Evolutionary conservation across 2,113 vertebrate genomes (phyloP).

Genomic region (Heterotis niloticus): DNA sequence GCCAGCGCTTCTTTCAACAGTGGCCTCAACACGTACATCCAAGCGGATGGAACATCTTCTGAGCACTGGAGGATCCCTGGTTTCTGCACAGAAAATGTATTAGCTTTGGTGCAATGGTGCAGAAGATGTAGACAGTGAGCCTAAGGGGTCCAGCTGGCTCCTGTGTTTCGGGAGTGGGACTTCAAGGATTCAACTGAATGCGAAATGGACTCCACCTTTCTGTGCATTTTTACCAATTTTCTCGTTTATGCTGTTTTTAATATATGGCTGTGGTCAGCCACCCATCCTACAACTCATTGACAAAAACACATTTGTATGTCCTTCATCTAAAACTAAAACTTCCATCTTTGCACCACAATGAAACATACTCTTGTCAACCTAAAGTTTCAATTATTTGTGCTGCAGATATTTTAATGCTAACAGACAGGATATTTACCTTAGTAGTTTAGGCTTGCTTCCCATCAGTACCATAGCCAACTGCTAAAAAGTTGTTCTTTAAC

Average conservation of each 20-base stretch:
- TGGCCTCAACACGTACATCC: neutral
- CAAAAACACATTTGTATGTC: no score
- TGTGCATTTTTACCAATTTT: neutral
- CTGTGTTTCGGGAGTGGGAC: slow-evolving; percentile 5
- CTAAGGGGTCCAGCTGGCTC: slow-evolving; percentile 6
- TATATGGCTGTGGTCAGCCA: neutral
- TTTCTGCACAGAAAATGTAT: neutral
- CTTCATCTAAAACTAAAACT: no score
- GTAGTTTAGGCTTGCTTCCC: neutral
- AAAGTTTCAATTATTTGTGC: no score
- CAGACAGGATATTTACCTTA: neutral
- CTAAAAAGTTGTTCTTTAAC: neutral
- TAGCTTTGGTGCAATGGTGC: neutral
- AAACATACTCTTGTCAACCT: no score
- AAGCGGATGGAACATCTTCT: no score
- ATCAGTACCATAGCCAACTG: neutral
- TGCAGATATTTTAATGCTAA: neutral
- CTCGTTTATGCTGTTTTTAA: neutral
- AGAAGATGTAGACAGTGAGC: neutral
- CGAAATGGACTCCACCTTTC: neutral
- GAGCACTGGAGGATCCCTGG: neutral
- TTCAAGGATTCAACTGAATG: slow-evolving; percentile 10
- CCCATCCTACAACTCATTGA: no score
- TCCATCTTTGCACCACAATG: no score
- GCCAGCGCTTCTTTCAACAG: neutral